Base-by-base conservation (phyloP, 1,140 invertebrate species). In the Drepana arcuata region DNA sequence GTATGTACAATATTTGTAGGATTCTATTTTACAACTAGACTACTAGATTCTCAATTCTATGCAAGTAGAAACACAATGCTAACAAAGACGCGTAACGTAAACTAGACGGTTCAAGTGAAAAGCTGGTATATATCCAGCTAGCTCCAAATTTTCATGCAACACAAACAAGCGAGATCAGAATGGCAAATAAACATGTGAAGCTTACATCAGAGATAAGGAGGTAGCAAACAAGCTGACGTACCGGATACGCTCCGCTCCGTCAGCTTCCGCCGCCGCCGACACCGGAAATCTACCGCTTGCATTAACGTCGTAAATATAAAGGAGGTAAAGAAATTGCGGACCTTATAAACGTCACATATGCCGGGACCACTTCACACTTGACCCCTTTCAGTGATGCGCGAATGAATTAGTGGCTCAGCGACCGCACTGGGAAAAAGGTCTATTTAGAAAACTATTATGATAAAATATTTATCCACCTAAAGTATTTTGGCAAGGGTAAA, bases 141-240 rank as follows among this genome's bases (percentile, higher is more conserved):
- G 7, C 31, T 10, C 31, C 21, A 39, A 35, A 44, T 38, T 29
- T 44, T 15, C 28, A 33, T 43, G 26, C 43, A 44, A 27, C 29
- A 43, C 33, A 49, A 49, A 49, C 42, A 49, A 26, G 33, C 15
- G 28, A n/a, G n/a, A 44, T 47, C 48, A 24, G 37, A 48, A 51
- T 49, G 32, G 37, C 42, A 52, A 56, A 50, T 53, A 59, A 52
- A 53, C 34, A 51, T 40, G 32, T 37, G 39, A 47, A 31, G 15
- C 28, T 51, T 41, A 42, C 38, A 30, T 39, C 41, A 31, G 26
- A 60, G 48, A 59, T 56, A 55, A 55, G 38, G 14, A 48, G 38
- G 41, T 39, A 57, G 51, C 56, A 63, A 65, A 63, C 58, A 63
- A 52, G 48, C 57, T 59, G 54, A 56, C 55, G 50, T 39, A 14